Evolutionary conservation across 2,113 vertebrate species (phyloP).

Genomic region (Leptocoma aspasia): DNA sequence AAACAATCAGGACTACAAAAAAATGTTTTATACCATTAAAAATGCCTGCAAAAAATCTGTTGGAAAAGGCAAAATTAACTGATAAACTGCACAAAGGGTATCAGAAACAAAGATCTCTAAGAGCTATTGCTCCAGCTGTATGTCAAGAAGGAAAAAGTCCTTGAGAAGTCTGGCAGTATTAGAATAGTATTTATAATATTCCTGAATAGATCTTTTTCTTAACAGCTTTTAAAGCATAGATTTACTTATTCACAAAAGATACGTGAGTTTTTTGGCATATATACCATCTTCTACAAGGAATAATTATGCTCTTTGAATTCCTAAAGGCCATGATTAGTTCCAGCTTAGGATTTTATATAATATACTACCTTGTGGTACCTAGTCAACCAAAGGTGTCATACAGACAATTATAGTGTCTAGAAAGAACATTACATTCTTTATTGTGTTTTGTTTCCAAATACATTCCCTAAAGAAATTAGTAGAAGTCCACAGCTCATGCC

Average conservation of each 20-base stretch:
- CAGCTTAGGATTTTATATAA: not conserved
- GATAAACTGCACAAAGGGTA: not conserved
- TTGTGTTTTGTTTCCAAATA: not conserved
- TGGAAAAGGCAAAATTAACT: not conserved
- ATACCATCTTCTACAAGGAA: not conserved
- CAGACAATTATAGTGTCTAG: not conserved
- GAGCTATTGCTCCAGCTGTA: not conserved
- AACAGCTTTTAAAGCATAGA: not conserved
- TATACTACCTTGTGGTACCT: not conserved
- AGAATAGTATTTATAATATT: not conserved
- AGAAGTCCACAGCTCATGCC: not conserved
- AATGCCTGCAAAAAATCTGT: not conserved
- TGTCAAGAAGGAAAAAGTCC: not conserved
- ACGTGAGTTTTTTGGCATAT: not conserved
- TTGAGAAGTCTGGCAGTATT: not conserved
- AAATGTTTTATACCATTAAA: not conserved
- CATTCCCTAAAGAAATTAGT: not conserved
- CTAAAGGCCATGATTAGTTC: constrained; percentile 26
- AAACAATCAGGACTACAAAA: not conserved
- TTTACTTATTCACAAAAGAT: not conserved
- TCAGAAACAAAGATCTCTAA: not conserved
- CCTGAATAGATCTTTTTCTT: not conserved
- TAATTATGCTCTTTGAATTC: not conserved
- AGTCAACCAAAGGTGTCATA: not conserved
- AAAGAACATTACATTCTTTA: not conserved